A percentile compares a stretch with the other conserved stretches of the same genome.
These are phyloP conservation scores for Pelusios castaneus DNA, from an alignment of 2,113 vertebrate genomes.

Conservation along the genomic window DNA sequence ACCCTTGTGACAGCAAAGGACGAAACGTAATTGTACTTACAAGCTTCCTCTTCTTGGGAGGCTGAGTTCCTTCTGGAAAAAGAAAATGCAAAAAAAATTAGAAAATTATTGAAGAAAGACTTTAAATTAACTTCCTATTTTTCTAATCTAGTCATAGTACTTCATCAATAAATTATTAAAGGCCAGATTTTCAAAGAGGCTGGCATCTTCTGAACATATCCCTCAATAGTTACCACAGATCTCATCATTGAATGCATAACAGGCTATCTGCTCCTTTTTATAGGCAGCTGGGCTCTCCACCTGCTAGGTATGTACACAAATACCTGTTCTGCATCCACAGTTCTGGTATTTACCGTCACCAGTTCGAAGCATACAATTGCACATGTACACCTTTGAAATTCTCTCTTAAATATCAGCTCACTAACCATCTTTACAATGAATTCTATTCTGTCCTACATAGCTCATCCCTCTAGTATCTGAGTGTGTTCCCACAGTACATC, in stretches of 20 bases:
- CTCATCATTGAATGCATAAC: neutral
- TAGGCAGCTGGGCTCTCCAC: accelerated
- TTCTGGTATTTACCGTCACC: neutral
- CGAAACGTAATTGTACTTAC: constrained; percentile 83
- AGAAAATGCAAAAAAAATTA: constrained; percentile 15
- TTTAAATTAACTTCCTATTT: constrained; percentile 7
- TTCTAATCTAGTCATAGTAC: neutral
- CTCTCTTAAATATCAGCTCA: neutral
- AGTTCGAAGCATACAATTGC: neutral
- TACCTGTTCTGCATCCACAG: neutral
- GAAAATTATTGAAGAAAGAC: neutral
- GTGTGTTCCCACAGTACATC: neutral
- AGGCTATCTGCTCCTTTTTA: no score
- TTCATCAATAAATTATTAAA: neutral
- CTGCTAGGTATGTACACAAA: neutral
- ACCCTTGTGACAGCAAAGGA: neutral
- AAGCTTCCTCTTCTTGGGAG: constrained; percentile 98
- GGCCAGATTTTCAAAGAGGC: neutral
- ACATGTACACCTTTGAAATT: neutral
- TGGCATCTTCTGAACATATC: neutral
- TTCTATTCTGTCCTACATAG: constrained; percentile 4
- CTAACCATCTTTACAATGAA: neutral
- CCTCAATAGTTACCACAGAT: neutral
- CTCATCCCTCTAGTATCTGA: neutral
- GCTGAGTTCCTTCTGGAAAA: constrained; percentile 94